Conservation (phyloP, 2,888 invertebrate species). For the Dryobota labecula region DNA sequence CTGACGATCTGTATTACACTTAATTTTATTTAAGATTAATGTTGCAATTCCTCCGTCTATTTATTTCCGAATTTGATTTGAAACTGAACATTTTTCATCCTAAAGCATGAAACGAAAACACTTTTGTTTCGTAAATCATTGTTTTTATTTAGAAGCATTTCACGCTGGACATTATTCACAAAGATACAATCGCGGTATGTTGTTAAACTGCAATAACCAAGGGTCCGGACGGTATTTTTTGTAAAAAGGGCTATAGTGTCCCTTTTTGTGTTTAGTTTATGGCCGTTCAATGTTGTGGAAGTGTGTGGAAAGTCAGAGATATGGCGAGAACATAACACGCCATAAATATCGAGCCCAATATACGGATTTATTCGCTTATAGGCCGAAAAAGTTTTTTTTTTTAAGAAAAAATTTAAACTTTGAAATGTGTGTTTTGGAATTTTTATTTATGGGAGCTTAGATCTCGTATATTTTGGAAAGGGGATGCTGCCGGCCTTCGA, state of each 20-base stretch:
- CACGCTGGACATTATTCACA: conserved; percentile 54
- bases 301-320: conserved; percentile 84
- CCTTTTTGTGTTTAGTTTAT: conserved; percentile 81
- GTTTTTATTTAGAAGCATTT: conserved; percentile 49
- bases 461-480: conserved; percentile 32
- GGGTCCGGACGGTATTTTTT: conserved; percentile 68
- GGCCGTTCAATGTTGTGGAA: conserved; percentile 86
- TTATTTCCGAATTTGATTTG: conserved; percentile 50
- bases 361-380: conserved; percentile 72
- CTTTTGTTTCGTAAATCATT: conserved; percentile 44
- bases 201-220: conserved; percentile 63
- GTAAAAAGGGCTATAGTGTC: conserved; percentile 75
- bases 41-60: conserved; percentile 50
- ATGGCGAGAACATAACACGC: conserved; percentile 78
- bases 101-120: conserved; percentile 28
- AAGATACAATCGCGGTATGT: conserved; percentile 56
- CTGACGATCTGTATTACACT: conserved; percentile 42
- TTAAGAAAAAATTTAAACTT: conserved; percentile 46
- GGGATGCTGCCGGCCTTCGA: conserved; percentile 41
- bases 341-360: conserved; percentile 82
- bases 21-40: conserved; percentile 63
- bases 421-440: conserved; percentile 47
- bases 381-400: conserved; percentile 29
- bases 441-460: conserved; percentile 58
- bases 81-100: conserved; percentile 50